Evolutionary conservation across 2,113 vertebrate genomes (phyloP).

Genomic region (Mus pahari): DNA sequence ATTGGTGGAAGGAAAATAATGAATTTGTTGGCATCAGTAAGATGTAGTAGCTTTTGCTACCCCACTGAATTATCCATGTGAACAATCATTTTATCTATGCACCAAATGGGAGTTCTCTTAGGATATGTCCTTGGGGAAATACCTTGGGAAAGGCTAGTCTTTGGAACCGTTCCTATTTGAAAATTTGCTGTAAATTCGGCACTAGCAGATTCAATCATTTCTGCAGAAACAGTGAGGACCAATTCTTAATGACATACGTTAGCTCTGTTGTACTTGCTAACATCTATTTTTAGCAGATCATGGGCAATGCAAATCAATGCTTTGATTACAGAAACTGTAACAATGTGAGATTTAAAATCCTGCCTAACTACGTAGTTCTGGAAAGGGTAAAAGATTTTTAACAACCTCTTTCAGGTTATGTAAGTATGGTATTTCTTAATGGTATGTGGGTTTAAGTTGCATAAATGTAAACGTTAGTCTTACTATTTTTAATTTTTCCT

Average conservation of each 20-base stretch:
- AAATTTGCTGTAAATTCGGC: conserved; percentile 43
- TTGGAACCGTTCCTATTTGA: conserved; percentile 40
- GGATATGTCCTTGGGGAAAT: conserved; percentile 37
- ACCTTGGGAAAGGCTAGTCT: conserved; percentile 32
- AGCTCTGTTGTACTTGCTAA: conserved; percentile 34
- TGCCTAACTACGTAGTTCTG: conserved; percentile 5
- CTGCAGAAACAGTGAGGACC: conserved; percentile 22
- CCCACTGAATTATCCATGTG: background rate
- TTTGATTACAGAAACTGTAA: conserved; percentile 48
- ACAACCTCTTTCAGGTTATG: conserved; percentile 1
- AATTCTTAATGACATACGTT: conserved; percentile 33
- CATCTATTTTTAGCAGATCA: conserved; percentile 53
- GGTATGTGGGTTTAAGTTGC: conserved; percentile 19
- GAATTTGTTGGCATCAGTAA: conserved; percentile 26
- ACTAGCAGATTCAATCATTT: conserved; percentile 31
- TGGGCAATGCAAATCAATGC: background rate
- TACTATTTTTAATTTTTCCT: conserved; percentile 12
- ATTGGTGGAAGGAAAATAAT: conserved; percentile 16
- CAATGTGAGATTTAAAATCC: conserved; percentile 39
- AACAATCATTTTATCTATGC: conserved; percentile 25
- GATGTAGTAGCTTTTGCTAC: conserved; percentile 12
- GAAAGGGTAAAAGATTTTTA: background rate
- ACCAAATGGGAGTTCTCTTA: background rate
- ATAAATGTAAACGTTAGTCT: background rate
- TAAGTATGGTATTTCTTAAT: background rate